Evolutionary conservation across 2,797 vertebrate species (phyloP).

Genomic region (Etheostoma nigrum): DNA sequence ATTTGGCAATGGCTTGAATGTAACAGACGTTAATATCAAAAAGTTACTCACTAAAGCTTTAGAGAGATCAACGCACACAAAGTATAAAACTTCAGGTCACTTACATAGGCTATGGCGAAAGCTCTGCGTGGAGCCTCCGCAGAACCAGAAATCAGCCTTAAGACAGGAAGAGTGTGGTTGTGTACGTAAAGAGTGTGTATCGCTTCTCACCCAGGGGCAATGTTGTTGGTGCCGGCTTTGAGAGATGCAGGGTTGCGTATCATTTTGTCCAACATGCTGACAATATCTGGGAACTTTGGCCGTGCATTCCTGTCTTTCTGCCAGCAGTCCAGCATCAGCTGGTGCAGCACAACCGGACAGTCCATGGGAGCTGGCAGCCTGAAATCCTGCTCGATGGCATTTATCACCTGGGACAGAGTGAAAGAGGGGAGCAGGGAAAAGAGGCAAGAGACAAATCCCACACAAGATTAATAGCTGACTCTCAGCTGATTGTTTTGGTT

Average conservation of each 20-base stretch:
- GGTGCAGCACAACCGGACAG: conserved; percentile 93
- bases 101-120: too few species aligned
- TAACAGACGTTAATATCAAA: too few species aligned
- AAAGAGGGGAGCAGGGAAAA: not conserved
- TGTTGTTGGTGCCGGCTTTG: conserved; percentile 93
- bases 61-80: too few species aligned
- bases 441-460: not conserved
- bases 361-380: conserved; percentile 96
- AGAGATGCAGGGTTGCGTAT: conserved; percentile 97
- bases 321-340: conserved; percentile 98
- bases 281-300: conserved; percentile 93
- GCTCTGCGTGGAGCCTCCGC: too few species aligned
- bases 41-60: too few species aligned
- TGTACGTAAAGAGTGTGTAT: conserved; percentile 33
- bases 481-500: not conserved
- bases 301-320: conserved; percentile 96
- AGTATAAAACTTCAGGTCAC: too few species aligned
- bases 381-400: conserved; percentile 96
- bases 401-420: conserved; percentile 89
- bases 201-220: conserved; percentile 88
- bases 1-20: too few species aligned
- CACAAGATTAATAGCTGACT: not conserved
- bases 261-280: conserved; percentile 97
- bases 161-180: conserved; percentile 7
- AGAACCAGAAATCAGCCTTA: too few species aligned